Evolutionary conservation across 2,113 vertebrate species (phyloP).

Genomic region (Nicator chloris): DNA sequence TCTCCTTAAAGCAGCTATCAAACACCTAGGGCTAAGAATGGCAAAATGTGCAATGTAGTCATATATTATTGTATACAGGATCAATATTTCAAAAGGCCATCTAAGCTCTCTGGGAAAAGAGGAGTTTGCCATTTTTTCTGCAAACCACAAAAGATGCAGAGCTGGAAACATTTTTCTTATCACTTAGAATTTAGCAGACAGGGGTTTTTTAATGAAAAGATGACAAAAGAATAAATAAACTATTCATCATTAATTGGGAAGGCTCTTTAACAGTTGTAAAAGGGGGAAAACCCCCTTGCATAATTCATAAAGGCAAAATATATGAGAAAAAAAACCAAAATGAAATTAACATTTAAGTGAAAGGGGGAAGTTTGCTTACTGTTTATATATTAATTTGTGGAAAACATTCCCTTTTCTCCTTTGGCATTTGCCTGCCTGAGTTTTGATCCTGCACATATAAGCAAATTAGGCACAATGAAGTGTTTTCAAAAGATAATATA

Average conservation of each 20-base stretch:
- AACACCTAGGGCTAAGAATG: not conserved
- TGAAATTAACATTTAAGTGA: not conserved
- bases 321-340: not conserved
- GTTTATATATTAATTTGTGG: not conserved
- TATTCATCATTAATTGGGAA: not conserved
- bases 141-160: not conserved
- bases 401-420: not conserved
- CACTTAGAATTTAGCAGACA: not conserved
- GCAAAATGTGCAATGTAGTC: not conserved
- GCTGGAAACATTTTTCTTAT: not conserved
- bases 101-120: not conserved
- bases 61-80: conserved; percentile 23
- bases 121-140: not conserved
- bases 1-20: not conserved
- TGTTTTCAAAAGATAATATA: not conserved
- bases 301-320: not conserved
- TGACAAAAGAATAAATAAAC: not conserved
- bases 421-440: not conserved
- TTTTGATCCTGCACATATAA: not conserved
- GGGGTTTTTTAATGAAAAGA: not conserved
- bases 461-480: not conserved
- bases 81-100: conserved; percentile 42
- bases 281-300: not conserved
- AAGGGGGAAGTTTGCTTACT: not conserved
- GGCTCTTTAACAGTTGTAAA: not conserved